Evolutionary conservation across 1,140 invertebrate genomes (phyloP).

Genomic region (Drosophila orena): DNA sequence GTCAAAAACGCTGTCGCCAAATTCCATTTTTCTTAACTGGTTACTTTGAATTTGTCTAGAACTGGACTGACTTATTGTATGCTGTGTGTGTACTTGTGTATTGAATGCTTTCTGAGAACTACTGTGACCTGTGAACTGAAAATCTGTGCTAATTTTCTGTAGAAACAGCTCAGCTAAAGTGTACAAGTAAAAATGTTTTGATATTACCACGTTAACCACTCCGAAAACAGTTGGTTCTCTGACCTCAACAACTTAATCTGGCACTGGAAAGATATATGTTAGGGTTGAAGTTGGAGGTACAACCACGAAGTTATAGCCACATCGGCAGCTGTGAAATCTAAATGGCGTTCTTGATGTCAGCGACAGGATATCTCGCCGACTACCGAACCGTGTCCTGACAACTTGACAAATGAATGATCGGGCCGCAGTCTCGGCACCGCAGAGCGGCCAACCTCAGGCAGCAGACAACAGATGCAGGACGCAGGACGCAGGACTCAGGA

Average conservation of each 20-base stretch:
- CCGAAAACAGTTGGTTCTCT: too few species aligned
- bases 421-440: constrained; percentile 54
- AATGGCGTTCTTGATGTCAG: constrained; percentile 54
- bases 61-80: neutral
- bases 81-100: too few species aligned
- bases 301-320: neutral
- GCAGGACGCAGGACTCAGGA: constrained; percentile 11
- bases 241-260: neutral
- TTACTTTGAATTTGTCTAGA: neutral
- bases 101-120: neutral
- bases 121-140: too few species aligned
- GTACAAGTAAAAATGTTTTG: neutral
- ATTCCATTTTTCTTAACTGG: neutral
- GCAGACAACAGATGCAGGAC: constrained; percentile 20
- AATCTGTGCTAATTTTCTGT: neutral
- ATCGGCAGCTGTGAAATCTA: constrained; percentile 29
- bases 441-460: constrained; percentile 65
- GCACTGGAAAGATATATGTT: neutral
- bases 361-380: constrained; percentile 19
- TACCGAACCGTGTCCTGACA: constrained; percentile 51
- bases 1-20: neutral
- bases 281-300: too few species aligned
- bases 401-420: constrained; percentile 80
- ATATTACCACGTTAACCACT: too few species aligned
- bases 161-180: too few species aligned